A percentile compares a stretch with the other conserved stretches of the same genome.
phyloP scores from a whole-genome alignment of 1,140 invertebrate genomes.

The Drosophila lacertosa region DNA sequence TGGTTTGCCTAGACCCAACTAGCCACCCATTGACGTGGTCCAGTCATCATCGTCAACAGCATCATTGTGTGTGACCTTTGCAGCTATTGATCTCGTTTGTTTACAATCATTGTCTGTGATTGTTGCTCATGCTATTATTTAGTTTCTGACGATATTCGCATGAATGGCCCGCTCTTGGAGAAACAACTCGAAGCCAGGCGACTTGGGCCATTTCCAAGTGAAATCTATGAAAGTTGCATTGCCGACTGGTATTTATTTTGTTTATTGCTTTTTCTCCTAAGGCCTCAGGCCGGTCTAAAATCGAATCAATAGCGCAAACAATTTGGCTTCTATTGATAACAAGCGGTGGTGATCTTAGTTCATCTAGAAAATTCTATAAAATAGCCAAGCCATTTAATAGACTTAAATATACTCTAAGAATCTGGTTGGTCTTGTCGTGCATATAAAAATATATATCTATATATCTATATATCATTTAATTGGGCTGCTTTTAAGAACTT shows the following conservation, averaged over 20 bases:
- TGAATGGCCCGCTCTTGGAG: slow-evolving; percentile 49
- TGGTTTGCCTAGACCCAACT: slow-evolving; percentile 83
- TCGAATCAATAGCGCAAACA: slow-evolving; percentile 25
- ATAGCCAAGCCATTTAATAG: too few relatives aligned
- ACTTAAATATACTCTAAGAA: too few relatives aligned
- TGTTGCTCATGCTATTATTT: neutral
- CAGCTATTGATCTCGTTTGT: slow-evolving; percentile 69
- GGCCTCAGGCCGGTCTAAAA: slow-evolving; percentile 37
- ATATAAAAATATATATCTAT: too few relatives aligned
- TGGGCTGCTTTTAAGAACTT: too few relatives aligned
- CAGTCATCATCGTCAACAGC: slow-evolving; percentile 35
- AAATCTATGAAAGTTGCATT: slow-evolving; percentile 77
- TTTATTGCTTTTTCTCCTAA: slow-evolving; percentile 1
- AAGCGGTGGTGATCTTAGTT: neutral
- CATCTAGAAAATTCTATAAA: too few relatives aligned
- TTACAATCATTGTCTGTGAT: slow-evolving; percentile 28
- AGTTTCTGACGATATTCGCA: slow-evolving; percentile 42
- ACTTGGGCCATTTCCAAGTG: slow-evolving; percentile 78
- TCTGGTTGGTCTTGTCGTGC: too few relatives aligned
- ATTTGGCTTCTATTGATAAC: neutral
- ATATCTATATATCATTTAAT: too few relatives aligned
- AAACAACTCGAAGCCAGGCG: slow-evolving; percentile 24
- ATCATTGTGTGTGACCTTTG: slow-evolving; percentile 60
- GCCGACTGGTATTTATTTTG: neutral
- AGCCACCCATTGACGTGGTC: slow-evolving; percentile 57